A percentile compares a stretch with the other conserved stretches of the same genome.
phyloP scores from a whole-genome alignment of 2,113 vertebrate species.

The Pitta sordida region DNA sequence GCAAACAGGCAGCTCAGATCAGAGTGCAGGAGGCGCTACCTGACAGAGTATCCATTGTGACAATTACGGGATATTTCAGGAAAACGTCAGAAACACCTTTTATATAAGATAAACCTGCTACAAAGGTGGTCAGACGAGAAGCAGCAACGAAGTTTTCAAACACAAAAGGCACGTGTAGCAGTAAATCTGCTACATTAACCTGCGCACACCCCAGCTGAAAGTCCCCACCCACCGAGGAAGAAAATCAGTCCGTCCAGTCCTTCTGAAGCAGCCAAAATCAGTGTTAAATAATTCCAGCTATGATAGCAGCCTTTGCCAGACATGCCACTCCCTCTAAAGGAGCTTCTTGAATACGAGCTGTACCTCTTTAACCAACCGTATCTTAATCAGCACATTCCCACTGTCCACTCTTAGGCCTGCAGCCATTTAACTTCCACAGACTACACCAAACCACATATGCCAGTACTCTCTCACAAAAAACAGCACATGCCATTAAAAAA shows the following conservation, averaged over 20 bases:
- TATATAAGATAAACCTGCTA: not conserved
- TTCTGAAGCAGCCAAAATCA: not conserved
- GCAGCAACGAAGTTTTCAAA: not conserved
- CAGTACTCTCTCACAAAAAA: not conserved
- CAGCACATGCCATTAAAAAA: not conserved
- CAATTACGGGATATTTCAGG: not conserved
- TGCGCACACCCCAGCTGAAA: not conserved
- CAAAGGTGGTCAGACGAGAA: fast-evolving
- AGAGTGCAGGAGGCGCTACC: fast-evolving
- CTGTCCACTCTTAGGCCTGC: not conserved
- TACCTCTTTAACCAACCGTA: not conserved
- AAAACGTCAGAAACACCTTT: not conserved
- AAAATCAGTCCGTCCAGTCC: not conserved
- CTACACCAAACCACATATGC: not conserved
- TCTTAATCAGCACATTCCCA: not conserved
- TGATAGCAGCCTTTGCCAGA: not conserved
- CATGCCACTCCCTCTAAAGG: not conserved
- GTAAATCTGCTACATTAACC: not conserved
- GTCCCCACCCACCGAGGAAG: not conserved
- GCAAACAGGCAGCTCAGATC: not conserved
- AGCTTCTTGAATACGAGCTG: not conserved
- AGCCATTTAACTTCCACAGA: not conserved
- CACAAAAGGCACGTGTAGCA: not conserved
- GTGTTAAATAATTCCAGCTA: not conserved
- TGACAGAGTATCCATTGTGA: not conserved